Evolutionary conservation across 1,140 invertebrate species (phyloP).

Genomic region (Diachasma alloeum): DNA sequence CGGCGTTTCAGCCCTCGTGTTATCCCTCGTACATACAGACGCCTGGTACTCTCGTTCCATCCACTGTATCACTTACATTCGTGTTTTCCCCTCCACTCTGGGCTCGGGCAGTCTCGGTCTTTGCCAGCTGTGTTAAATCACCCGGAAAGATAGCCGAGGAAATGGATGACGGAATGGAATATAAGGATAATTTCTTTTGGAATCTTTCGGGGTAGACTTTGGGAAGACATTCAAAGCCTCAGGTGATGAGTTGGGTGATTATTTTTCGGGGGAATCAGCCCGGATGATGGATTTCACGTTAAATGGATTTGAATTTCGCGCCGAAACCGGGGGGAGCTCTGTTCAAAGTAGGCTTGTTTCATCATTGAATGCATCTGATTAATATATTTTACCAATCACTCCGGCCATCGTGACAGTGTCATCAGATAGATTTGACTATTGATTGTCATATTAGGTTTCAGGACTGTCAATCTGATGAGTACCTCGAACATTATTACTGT

Average conservation of each 20-base stretch:
- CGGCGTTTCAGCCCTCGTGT: not conserved
- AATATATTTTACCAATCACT: not conserved
- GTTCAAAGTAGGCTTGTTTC: not conserved
- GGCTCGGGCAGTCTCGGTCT: not conserved
- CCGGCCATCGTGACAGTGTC: not conserved
- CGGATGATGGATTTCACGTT: too few species aligned
- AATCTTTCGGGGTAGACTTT: not conserved
- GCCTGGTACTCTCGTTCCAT: not conserved
- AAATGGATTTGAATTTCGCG: too few species aligned
- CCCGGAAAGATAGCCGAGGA: not conserved
- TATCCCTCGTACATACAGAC: not conserved
- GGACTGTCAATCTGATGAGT: not conserved
- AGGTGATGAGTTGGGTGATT: not conserved
- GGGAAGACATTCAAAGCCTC: not conserved
- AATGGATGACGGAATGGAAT: not conserved
- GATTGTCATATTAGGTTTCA: not conserved
- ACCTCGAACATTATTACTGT: constrained; percentile 1
- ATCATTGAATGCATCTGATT: not conserved
- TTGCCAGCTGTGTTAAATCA: constrained; percentile 25
- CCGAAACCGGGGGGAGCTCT: too few species aligned
- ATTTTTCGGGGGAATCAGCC: not conserved
- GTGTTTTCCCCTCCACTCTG: constrained; percentile 6
- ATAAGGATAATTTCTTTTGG: not conserved
- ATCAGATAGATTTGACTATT: not conserved
- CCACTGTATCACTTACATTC: constrained; percentile 2